Conservation (phyloP, 2,888 invertebrate genomes). For the Tigriopus californicus region DNA sequence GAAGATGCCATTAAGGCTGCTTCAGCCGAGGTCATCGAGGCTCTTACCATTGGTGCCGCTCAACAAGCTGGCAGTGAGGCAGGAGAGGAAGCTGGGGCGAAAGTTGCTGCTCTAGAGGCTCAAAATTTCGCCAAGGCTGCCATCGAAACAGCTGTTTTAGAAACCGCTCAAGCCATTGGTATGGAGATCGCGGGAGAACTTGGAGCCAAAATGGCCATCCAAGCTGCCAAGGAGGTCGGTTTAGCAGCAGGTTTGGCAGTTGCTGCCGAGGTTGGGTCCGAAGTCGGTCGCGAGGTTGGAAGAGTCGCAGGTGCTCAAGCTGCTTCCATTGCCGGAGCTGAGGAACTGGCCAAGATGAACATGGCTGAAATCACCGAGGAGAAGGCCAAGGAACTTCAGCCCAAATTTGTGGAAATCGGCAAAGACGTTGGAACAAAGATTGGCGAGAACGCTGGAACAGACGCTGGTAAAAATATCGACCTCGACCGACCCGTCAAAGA, state of each 20-base stretch:
- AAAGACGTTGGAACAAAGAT: not conserved
- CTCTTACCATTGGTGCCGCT: slow-evolving; percentile 13
- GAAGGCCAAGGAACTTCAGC: slow-evolving; percentile 3
- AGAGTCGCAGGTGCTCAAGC: slow-evolving; percentile 13
- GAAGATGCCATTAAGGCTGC: slow-evolving; percentile 15
- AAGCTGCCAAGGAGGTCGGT: slow-evolving; percentile 5
- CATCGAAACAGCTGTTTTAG: not conserved
- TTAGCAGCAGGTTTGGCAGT: not conserved
- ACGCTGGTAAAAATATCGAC: slow-evolving; percentile 11
- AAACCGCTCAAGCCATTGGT: slow-evolving; percentile 4
- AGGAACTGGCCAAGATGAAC: slow-evolving; percentile 14
- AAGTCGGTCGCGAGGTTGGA: slow-evolving; percentile 12
- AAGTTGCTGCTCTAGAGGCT: slow-evolving; percentile 1
- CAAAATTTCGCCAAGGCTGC: not conserved
- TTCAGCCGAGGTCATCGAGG: slow-evolving; percentile 16
- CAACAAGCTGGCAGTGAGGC: slow-evolving; percentile 10
- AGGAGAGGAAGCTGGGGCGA: slow-evolving; percentile 13
- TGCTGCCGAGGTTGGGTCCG: not conserved
- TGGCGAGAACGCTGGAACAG: slow-evolving; percentile 3
- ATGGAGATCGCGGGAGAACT: slow-evolving; percentile 14
- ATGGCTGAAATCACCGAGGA: slow-evolving; percentile 12
- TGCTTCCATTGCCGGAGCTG: slow-evolving; percentile 12
- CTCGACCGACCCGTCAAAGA: not conserved
- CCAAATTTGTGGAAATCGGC: slow-evolving; percentile 10
- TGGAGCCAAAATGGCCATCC: slow-evolving; percentile 10